Percentiles rank a stretch among this genome's conserved stretches.
These are phyloP conservation scores for Pipistrellus pipistrellus DNA, from an alignment of 2,797 vertebrate genomes.

Conservation along the genomic window DNA sequence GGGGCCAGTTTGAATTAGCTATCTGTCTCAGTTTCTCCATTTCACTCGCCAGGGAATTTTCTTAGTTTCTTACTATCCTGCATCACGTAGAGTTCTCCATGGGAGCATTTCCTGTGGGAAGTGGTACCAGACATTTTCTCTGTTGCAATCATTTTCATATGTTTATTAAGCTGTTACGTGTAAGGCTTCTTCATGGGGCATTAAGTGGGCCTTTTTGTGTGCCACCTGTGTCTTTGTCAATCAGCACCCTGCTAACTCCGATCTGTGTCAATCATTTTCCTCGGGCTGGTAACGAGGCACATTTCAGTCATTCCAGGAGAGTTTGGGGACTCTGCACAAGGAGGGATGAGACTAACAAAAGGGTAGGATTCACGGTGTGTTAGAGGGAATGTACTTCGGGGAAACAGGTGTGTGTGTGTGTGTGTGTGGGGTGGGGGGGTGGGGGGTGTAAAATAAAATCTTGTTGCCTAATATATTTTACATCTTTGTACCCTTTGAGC, in stretches of 20 bases:
- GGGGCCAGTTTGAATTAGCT: neutral
- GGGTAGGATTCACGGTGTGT: slow-evolving; percentile 6
- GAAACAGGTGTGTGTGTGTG: too few relatives aligned
- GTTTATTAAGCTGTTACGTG: slow-evolving; percentile 83
- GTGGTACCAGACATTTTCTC: slow-evolving; percentile 82
- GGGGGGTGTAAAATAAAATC: slow-evolving; percentile 74
- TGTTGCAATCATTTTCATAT: slow-evolving; percentile 83
- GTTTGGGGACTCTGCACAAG: slow-evolving; percentile 68
- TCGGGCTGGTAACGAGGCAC: slow-evolving; percentile 71
- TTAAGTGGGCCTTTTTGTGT: slow-evolving; percentile 78
- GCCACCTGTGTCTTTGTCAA: slow-evolving; percentile 71
- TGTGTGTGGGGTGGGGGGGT: too few relatives aligned
- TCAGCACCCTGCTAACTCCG: slow-evolving; percentile 75
- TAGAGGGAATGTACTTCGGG: slow-evolving; percentile 67
- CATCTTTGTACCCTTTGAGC: slow-evolving; percentile 48
- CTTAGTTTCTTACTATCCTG: neutral
- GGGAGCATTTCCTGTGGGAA: slow-evolving; percentile 78
- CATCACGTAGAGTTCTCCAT: slow-evolving; percentile 68
- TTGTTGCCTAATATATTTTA: slow-evolving; percentile 66
- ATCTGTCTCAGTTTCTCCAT: neutral
- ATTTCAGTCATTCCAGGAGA: slow-evolving; percentile 78
- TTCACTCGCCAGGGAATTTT: neutral
- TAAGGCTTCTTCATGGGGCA: slow-evolving; percentile 81
- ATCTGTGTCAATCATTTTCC: slow-evolving; percentile 81
- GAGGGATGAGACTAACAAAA: slow-evolving; percentile 21